Evolutionary conservation across 2,888 invertebrate species (phyloP).

Genomic region (Antitype chi): DNA sequence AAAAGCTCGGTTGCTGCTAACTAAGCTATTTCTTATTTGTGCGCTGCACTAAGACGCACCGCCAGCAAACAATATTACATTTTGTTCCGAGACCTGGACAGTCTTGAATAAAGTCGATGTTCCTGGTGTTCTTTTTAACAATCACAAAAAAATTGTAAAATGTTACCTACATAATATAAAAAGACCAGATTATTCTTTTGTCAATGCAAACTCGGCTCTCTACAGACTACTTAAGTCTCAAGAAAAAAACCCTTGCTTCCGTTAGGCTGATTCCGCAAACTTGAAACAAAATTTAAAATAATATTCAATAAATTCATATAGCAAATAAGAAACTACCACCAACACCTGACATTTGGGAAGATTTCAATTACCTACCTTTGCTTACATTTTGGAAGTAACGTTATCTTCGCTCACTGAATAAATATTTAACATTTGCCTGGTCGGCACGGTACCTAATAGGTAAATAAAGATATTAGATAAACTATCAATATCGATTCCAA

Average conservation of each 20-base stretch:
- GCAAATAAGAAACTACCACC: conserved; percentile 9
- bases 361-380: conserved; percentile 34
- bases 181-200: background rate
- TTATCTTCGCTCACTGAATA: conserved; percentile 43
- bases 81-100: conserved; percentile 4
- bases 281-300: conserved; percentile 17
- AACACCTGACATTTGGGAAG: conserved; percentile 31
- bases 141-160: conserved; percentile 5
- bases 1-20: background rate
- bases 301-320: conserved; percentile 7
- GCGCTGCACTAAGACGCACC: background rate
- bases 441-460: conserved; percentile 47
- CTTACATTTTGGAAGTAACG: conserved; percentile 41
- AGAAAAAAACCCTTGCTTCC: background rate
- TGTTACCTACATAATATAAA: background rate
- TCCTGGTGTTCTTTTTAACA: background rate
- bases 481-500: conserved; percentile 46
- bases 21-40: conserved; percentile 8
- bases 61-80: background rate
- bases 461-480: conserved; percentile 57
- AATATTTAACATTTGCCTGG: conserved; percentile 61
- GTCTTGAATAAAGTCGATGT: background rate
- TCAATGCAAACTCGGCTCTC: background rate
- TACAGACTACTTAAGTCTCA: background rate
- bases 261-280: background rate